Conservation (phyloP, 2,113 vertebrate genomes). For the Amblyopsis rosae region DNA sequence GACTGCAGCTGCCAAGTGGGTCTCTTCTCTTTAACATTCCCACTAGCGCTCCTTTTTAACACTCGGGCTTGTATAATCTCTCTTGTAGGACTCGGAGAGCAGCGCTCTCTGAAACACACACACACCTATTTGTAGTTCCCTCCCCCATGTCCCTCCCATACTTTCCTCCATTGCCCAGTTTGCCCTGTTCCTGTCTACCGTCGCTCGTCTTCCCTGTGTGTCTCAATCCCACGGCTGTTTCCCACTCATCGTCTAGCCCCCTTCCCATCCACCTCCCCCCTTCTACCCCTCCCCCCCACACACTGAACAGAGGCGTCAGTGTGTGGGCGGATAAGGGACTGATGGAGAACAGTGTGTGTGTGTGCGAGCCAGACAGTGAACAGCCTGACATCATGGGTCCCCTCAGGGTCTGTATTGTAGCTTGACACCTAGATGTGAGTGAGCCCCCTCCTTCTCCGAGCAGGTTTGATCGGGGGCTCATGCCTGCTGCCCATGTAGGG, state of each 20-base stretch:
- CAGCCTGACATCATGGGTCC: conserved; percentile 15
- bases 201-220: conserved; percentile 26
- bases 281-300: conserved; percentile 27
- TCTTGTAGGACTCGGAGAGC: conserved; percentile 34
- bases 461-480: not conserved
- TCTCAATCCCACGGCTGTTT: conserved; percentile 3
- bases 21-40: conserved; percentile 43
- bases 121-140: not conserved
- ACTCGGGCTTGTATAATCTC: conserved; percentile 51
- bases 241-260: conserved; percentile 9
- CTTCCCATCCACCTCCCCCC: conserved; percentile 15
- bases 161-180: conserved; percentile 4
- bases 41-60: conserved; percentile 29
- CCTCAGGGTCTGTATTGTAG: conserved; percentile 29
- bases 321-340: conserved; percentile 47
- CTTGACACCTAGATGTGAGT: too few relatives aligned
- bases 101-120: not conserved
- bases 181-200: not conserved
- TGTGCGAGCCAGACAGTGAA: not conserved
- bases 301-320: conserved; percentile 72
- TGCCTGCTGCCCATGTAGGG: too few relatives aligned
- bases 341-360: conserved; percentile 33
- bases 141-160: not conserved
- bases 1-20: conserved; percentile 33
- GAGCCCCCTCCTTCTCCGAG: not conserved